These are phyloP conservation scores for Monochamus alternatus DNA, from an alignment of 2,888 invertebrate species.

Conservation along the genomic window DNA sequence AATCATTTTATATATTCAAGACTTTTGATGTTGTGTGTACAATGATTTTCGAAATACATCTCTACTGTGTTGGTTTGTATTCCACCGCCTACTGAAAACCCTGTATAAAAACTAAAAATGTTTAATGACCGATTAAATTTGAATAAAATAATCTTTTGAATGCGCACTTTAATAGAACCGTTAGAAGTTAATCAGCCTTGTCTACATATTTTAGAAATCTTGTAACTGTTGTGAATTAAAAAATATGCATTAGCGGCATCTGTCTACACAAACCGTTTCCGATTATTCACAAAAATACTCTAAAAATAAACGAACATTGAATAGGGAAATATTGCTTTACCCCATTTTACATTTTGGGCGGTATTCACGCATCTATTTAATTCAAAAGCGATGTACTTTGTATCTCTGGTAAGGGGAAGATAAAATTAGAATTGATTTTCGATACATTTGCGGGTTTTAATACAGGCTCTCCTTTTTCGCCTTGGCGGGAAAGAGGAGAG, in stretches of 20 bases:
- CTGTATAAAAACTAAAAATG: too few species aligned
- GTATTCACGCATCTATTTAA: background rate
- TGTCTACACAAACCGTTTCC: background rate
- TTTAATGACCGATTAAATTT: too few species aligned
- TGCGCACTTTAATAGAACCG: background rate
- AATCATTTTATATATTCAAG: too few species aligned
- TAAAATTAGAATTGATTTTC: conserved; percentile 13
- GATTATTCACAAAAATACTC: too few species aligned
- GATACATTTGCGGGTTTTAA: background rate
- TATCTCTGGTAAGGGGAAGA: background rate
- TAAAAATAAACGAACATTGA: background rate
- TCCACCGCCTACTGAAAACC: too few species aligned
- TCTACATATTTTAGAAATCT: background rate
- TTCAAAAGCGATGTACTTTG: background rate
- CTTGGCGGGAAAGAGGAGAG: background rate
- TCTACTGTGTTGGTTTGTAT: too few species aligned
- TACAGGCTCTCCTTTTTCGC: background rate
- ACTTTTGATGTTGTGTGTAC: too few species aligned
- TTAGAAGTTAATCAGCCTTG: conserved; percentile 2
- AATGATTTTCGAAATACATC: too few species aligned
- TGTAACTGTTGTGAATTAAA: background rate
- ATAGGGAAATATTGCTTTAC: background rate
- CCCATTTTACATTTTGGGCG: background rate
- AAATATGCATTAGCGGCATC: background rate
- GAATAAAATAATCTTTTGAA: too few species aligned